Conservation (phyloP, 2,888 invertebrate genomes). For the Mesoligia furuncula region DNA sequence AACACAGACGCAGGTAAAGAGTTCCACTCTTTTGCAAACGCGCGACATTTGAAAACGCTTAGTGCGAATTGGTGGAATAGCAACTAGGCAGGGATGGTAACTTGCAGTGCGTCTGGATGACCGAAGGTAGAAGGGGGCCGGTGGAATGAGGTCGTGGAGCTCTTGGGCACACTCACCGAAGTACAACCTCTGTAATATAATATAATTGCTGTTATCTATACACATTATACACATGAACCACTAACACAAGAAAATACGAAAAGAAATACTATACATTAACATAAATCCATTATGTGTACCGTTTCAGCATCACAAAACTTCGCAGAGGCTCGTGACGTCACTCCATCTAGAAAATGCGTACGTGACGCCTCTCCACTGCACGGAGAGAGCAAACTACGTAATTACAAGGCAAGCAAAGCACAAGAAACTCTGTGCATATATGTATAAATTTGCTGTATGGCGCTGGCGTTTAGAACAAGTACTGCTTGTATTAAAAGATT, state of each 20-base stretch:
- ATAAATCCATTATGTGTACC: slow-evolving; percentile 38
- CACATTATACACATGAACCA: slow-evolving; percentile 10
- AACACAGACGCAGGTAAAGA: too few relatives aligned
- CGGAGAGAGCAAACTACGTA: slow-evolving; percentile 44
- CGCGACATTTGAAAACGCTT: too few relatives aligned
- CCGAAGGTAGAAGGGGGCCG: too few relatives aligned
- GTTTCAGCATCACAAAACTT: slow-evolving; percentile 19
- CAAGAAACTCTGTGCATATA: slow-evolving; percentile 42
- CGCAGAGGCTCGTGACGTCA: slow-evolving; percentile 8
- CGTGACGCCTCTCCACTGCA: slow-evolving; percentile 13
- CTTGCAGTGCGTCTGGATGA: too few relatives aligned
- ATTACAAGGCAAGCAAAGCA: slow-evolving; percentile 55
- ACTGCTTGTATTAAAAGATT: not conserved
- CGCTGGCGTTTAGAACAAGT: not conserved
- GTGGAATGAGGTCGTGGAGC: too few relatives aligned
- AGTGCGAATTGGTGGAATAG: too few relatives aligned
- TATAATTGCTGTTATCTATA: too few relatives aligned
- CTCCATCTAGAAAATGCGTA: slow-evolving; percentile 33
- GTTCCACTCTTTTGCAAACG: too few relatives aligned
- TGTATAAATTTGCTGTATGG: slow-evolving; percentile 4
- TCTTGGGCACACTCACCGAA: too few relatives aligned
- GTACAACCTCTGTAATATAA: too few relatives aligned
- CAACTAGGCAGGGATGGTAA: too few relatives aligned
- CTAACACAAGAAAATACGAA: slow-evolving; percentile 3
- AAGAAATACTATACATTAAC: slow-evolving; percentile 32